Evolutionary conservation across 2,797 vertebrate species (phyloP), one percentile per base, ranked within the genome.

Genomic region (Podarcis siculus): DNA sequence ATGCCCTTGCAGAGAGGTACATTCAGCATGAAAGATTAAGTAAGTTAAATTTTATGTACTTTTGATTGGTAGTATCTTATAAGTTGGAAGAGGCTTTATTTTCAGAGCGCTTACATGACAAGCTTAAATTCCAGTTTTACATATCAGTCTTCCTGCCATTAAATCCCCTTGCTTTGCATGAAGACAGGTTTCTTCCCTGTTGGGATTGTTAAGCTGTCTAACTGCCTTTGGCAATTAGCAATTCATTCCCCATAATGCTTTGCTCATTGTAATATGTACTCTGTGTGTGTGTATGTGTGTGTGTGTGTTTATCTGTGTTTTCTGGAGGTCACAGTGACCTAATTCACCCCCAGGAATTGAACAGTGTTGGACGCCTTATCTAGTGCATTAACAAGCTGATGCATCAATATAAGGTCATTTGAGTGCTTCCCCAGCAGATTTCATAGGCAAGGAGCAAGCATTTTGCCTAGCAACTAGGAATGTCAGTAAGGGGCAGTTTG

Each of bases 261-360:
- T 1, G 72, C 49, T 37, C 39, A 3, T 25, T 23, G 87, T 25
- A 0, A 67, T 82, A 93, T 91, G 85, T 94, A 90, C 1, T 42
- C 93, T 83, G 89, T 37, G 55, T 23, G 94, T 58, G 32, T 78
- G 58, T 35, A 27, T 7, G 94, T 39, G 42, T 67, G 37, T 35
- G 37, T 77, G 55, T 32, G 64, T 79, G 19, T 72, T 13, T 71
- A 77, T 76, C 13, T 17, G 71, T 32, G 35, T 89, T 85, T 87
- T 91, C 86, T 92, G 92, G 95, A 96, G 95, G 94, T 95, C 92
- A 87, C 89, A 71, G 87, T 95, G 95, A 95, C 95, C 95, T 95
- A 95, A 93, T 95, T 96, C 95, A 92, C 92, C 94, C 95, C 87
- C 90, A 94, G 95, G 95, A 96, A 94, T 92, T 94, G 92, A 91